Evolutionary conservation across 2,113 vertebrate species (phyloP).

Genomic region (Trinectes maculatus): DNA sequence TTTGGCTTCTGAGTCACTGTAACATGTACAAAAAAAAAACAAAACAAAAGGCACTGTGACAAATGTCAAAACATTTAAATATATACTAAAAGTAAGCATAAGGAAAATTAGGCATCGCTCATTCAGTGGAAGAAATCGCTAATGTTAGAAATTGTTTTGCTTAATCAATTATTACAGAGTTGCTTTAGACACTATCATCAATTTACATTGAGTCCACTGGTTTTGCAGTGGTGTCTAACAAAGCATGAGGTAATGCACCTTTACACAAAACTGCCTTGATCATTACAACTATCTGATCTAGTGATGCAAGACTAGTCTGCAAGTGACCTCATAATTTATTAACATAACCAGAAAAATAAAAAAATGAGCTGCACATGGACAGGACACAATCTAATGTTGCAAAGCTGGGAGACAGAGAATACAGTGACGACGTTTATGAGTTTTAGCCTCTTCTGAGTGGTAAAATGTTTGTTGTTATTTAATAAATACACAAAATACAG

Average conservation of each 20-base stretch:
- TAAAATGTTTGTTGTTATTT: slow-evolving; percentile 28
- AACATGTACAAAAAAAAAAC: slow-evolving; percentile 57
- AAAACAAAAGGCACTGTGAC: slow-evolving; percentile 70
- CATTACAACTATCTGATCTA: slow-evolving; percentile 3
- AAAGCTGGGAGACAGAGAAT: slow-evolving; percentile 26
- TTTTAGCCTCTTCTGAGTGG: slow-evolving; percentile 25
- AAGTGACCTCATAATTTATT: slow-evolving; percentile 8
- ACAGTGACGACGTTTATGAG: slow-evolving; percentile 12
- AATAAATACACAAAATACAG: slow-evolving; percentile 65
- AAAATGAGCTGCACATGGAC: slow-evolving; percentile 60
- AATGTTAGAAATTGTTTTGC: slow-evolving; percentile 8
- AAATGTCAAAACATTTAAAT: slow-evolving; percentile 54
- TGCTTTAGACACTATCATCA: slow-evolving; percentile 21
- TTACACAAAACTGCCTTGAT: slow-evolving; percentile 9
- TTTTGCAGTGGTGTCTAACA: slow-evolving; percentile 17
- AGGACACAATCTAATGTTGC: slow-evolving; percentile 25
- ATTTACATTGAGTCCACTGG: not conserved
- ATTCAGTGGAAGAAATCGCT: slow-evolving; percentile 3
- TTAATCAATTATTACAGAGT: not conserved
- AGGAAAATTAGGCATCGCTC: slow-evolving; percentile 1
- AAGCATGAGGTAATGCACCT: not conserved
- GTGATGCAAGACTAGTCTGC: slow-evolving; percentile 33
- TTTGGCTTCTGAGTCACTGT: slow-evolving; percentile 47
- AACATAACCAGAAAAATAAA: slow-evolving; percentile 7
- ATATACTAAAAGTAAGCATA: slow-evolving; percentile 21